Percentiles rank a stretch among this genome's conserved stretches.
Conservation (phyloP, 1,140 invertebrate genomes). For the Bombus terrestris region DNA sequence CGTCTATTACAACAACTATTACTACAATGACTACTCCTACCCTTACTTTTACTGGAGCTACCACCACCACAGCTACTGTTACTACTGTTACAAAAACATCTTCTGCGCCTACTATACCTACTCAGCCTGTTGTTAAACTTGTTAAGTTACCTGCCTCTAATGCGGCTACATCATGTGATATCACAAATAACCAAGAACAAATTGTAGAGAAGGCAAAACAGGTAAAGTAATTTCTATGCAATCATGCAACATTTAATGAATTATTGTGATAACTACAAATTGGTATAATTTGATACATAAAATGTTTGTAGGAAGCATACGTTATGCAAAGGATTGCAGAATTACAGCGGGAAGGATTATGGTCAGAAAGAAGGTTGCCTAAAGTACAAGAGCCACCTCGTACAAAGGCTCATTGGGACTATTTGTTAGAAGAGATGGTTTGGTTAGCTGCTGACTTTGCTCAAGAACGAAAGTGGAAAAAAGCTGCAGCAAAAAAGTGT, state of each 20-base stretch:
- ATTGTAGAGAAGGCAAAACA: slow-evolving; percentile 95
- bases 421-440: slow-evolving; percentile 98
- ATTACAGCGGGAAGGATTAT: slow-evolving; percentile 94
- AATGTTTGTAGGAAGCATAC: slow-evolving; percentile 88
- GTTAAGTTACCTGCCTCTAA: slow-evolving; percentile 75
- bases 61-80: slow-evolving; percentile 58
- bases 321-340: slow-evolving; percentile 96
- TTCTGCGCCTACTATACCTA: slow-evolving; percentile 65
- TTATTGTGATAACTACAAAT: background rate
- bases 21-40: slow-evolving; percentile 53
- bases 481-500: slow-evolving; percentile 96
- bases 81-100: slow-evolving; percentile 65
- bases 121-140: slow-evolving; percentile 83
- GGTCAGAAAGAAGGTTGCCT: slow-evolving; percentile 95
- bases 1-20: slow-evolving; percentile 60
- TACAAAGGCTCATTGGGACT: slow-evolving; percentile 99
- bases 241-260: background rate
- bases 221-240: slow-evolving; percentile 71
- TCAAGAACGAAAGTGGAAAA: slow-evolving; percentile 99
- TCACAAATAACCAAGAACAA: slow-evolving; percentile 86
- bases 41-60: slow-evolving; percentile 68
- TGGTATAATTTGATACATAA: background rate
- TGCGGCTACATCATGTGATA: slow-evolving; percentile 76
- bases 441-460: slow-evolving; percentile 99
- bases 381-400: slow-evolving; percentile 95